phyloP scores from a whole-genome alignment of 2,797 vertebrate genomes.

The Microtus obscurus region DNA sequence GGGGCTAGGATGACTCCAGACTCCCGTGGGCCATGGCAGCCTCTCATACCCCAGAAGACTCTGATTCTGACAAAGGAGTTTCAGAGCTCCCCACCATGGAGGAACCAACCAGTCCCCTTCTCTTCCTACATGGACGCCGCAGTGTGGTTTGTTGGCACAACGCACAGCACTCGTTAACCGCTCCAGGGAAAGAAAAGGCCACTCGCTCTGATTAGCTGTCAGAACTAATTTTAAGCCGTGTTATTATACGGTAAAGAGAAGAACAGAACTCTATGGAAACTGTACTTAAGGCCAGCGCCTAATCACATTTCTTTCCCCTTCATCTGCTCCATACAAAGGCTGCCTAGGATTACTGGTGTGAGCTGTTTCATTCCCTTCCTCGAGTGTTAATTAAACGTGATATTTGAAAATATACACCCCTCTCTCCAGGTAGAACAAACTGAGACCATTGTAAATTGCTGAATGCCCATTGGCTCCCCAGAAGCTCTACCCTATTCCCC shows the following conservation, averaged over 20 bases:
- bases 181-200: conserved; percentile 74
- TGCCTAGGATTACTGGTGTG: conserved; percentile 63
- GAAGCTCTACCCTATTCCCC: background rate
- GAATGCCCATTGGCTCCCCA: background rate
- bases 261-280: conserved; percentile 59
- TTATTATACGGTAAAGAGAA: conserved; percentile 71
- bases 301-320: conserved; percentile 65
- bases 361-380: conserved; percentile 58
- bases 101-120: conserved; percentile 2
- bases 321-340: conserved; percentile 69
- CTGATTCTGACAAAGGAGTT: background rate
- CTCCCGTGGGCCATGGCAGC: background rate
- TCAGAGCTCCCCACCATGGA: background rate
- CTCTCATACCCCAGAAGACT: background rate
- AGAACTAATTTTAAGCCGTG: conserved; percentile 77
- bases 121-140: background rate
- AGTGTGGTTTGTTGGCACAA: conserved; percentile 58
- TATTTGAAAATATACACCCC: conserved; percentile 66
- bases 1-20: background rate
- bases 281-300: conserved; percentile 71
- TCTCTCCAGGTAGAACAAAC: conserved; percentile 65
- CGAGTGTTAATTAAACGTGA: conserved; percentile 69
- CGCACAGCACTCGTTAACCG: conserved; percentile 66
- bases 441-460: conserved; percentile 56
- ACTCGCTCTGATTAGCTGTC: conserved; percentile 78